Percentiles rank a stretch among this genome's conserved stretches.
phyloP scores from a whole-genome alignment of 1,140 invertebrate genomes.

The Thaumatotibia leucotreta region DNA sequence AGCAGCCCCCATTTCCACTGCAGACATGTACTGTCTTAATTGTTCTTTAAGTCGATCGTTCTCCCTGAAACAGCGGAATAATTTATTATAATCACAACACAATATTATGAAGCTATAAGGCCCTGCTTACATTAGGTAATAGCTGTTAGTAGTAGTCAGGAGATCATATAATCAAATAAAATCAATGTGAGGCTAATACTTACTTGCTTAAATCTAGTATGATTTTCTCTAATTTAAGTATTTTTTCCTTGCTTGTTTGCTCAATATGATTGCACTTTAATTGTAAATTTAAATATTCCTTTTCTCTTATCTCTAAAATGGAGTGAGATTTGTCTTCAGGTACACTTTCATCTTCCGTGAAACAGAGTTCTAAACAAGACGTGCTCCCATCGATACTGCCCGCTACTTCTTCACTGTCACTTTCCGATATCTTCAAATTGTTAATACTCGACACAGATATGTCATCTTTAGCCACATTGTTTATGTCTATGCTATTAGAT shows the following conservation, averaged over 20 bases:
- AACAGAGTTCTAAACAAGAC: constrained; percentile 69
- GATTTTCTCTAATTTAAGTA: constrained; percentile 66
- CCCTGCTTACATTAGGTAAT: too few relatives aligned
- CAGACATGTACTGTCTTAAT: constrained; percentile 91
- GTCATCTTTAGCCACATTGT: constrained; percentile 58
- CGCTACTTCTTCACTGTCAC: constrained; percentile 68
- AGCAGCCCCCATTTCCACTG: constrained; percentile 85
- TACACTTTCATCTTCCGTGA: constrained; percentile 64
- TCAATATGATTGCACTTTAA: constrained; percentile 65
- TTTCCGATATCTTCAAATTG: constrained; percentile 68
- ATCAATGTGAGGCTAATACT: too few relatives aligned
- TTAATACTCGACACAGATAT: constrained; percentile 64
- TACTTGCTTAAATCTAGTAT: constrained; percentile 70
- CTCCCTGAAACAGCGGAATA: constrained; percentile 78
- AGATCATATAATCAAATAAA: too few relatives aligned
- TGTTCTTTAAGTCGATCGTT: constrained; percentile 93
- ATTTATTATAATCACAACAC: constrained; percentile 12
- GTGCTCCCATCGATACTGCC: constrained; percentile 69
- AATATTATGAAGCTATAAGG: too few relatives aligned
- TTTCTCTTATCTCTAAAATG: constrained; percentile 57
- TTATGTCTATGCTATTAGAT: constrained; percentile 61
- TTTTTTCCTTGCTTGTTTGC: constrained; percentile 61
- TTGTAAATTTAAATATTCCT: constrained; percentile 63
- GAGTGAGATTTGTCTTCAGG: constrained; percentile 51
- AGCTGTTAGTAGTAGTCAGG: too few relatives aligned